phyloP scores from a whole-genome alignment of 2,888 invertebrate species.

The Carpatolechia fugitivella region DNA sequence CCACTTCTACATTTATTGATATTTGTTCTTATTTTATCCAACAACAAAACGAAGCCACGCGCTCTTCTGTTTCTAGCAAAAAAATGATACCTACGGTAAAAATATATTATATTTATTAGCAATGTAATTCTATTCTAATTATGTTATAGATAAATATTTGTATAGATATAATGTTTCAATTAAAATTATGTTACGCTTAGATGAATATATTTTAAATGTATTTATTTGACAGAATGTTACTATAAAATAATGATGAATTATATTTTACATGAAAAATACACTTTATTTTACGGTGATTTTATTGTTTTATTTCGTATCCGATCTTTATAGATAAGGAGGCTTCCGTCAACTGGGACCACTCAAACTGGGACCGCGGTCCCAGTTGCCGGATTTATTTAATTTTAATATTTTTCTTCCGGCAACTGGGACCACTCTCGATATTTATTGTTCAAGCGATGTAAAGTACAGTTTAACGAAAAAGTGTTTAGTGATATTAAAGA shows the following conservation, averaged over 20 bases:
- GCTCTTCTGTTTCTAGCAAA: not conserved
- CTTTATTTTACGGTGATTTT: conserved; percentile 31
- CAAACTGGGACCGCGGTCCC: too few species aligned
- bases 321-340: too few species aligned
- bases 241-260: conserved; percentile 11
- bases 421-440: too few species aligned
- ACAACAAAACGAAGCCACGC: too few species aligned
- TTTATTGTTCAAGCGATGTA: too few species aligned
- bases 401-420: too few species aligned
- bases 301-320: not conserved
- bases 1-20: too few species aligned
- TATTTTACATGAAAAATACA: conserved; percentile 31
- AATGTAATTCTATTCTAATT: not conserved
- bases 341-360: too few species aligned
- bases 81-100: not conserved
- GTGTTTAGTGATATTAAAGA: too few species aligned
- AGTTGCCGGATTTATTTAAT: too few species aligned
- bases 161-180: not conserved
- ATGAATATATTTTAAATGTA: conserved; percentile 13
- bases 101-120: conserved; percentile 1
- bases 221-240: conserved; percentile 17
- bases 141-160: not conserved
- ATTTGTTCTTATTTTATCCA: too few species aligned
- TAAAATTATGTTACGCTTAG: not conserved
- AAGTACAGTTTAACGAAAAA: too few species aligned